A percentile compares a stretch with the other conserved stretches of the same genome.
These are phyloP conservation scores for Alouatta palliata DNA, from an alignment of 2,113 vertebrate species.

Conservation along the genomic window DNA sequence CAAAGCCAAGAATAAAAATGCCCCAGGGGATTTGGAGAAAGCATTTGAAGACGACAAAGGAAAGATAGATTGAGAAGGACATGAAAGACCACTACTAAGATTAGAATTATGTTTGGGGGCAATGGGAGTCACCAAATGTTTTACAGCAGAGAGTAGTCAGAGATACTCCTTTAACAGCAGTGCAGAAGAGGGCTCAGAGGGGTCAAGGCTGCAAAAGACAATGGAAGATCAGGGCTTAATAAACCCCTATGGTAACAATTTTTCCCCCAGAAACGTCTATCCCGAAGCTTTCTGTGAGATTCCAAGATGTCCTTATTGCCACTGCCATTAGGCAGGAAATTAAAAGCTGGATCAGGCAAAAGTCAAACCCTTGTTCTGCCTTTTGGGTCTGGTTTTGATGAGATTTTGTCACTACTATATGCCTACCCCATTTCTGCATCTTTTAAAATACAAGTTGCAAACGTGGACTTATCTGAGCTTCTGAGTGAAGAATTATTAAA, in stretches of 20 bases:
- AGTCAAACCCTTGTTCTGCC: fast-evolving
- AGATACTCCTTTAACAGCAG: fast-evolving
- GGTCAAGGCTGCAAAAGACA: fast-evolving
- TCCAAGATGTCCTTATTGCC: background rate
- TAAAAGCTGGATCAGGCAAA: background rate
- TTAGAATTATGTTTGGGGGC: background rate
- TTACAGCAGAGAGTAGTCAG: background rate
- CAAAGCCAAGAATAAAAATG: too few species aligned
- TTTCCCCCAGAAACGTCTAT: background rate
- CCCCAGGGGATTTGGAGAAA: too few species aligned
- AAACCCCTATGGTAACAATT: fast-evolving
- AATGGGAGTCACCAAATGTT: background rate
- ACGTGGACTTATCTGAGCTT: background rate
- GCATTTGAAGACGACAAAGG: background rate
- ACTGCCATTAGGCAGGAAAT: background rate
- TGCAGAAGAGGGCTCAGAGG: fast-evolving
- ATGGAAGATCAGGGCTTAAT: fast-evolving
- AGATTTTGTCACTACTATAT: fast-evolving
- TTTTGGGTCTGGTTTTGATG: fast-evolving
- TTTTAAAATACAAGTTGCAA: background rate
- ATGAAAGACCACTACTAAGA: background rate
- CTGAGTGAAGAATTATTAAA: too few species aligned
- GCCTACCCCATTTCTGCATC: fast-evolving
- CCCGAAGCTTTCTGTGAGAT: background rate
- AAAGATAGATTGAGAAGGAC: background rate